phyloP scores from a whole-genome alignment of 2,797 vertebrate species.

The Loris lydekkerianus region DNA sequence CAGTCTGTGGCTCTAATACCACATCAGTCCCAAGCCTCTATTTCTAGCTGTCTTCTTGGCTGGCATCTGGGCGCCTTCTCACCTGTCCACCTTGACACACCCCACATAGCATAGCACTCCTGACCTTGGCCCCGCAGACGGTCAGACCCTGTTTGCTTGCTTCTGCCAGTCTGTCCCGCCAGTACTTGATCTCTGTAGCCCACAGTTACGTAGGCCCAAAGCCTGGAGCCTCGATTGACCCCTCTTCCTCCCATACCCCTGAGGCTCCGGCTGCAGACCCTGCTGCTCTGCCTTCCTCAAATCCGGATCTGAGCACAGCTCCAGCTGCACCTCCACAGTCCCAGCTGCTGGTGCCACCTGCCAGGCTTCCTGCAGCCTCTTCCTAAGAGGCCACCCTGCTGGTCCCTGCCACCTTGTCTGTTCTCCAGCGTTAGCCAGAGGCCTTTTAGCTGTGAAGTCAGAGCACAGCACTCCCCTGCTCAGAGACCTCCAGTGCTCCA shows the following conservation, averaged over 20 bases:
- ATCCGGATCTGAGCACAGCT: background rate
- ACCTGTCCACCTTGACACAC: background rate
- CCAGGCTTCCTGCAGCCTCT: background rate
- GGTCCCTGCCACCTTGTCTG: background rate
- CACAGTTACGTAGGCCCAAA: too few species aligned
- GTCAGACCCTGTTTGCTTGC: background rate
- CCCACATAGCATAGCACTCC: background rate
- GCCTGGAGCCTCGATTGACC: background rate
- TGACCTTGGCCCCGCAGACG: background rate
- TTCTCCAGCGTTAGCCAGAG: background rate
- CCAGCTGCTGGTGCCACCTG: background rate
- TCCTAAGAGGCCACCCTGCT: background rate
- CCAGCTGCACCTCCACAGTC: background rate
- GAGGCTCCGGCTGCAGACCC: background rate
- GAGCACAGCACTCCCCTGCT: background rate
- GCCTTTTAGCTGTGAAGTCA: background rate
- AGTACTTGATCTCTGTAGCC: fast-evolving
- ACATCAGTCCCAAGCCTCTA: background rate
- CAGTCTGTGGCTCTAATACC: background rate
- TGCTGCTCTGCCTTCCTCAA: too few species aligned
- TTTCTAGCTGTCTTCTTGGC: background rate
- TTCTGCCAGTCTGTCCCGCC: too few species aligned
- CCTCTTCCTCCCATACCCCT: background rate
- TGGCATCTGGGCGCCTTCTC: background rate
- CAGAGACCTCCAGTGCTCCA: background rate